Percentiles rank a stretch among this genome's conserved stretches.
These are phyloP conservation scores for Pogoniulus pusillus DNA, from an alignment of 2,797 vertebrate genomes.

Conservation along the genomic window DNA sequence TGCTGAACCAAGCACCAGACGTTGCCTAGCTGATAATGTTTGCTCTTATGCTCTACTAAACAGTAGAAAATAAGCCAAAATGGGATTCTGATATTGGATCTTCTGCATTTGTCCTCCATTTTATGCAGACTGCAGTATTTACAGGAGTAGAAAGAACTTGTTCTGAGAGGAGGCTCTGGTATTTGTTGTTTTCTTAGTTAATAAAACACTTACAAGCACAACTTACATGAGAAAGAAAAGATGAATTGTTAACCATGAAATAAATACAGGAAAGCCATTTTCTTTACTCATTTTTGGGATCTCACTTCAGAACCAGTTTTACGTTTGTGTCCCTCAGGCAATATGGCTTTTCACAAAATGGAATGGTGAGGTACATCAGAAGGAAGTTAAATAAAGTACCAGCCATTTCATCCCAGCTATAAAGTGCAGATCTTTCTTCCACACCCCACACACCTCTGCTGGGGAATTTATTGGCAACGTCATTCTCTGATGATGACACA, in stretches of 20 bases:
- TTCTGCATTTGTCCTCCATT: background rate
- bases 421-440: background rate
- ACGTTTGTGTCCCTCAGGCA: background rate
- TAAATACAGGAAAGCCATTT: background rate
- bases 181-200: background rate
- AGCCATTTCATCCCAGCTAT: background rate
- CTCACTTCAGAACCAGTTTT: background rate
- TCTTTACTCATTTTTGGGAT: background rate
- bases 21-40: background rate
- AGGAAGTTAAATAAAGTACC: background rate
- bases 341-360: background rate
- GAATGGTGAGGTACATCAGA: background rate
- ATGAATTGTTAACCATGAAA: background rate
- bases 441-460: background rate
- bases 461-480: background rate
- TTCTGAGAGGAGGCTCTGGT: background rate
- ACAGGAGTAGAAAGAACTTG: background rate
- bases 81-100: background rate
- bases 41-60: background rate
- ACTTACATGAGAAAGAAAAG: background rate
- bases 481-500: background rate
- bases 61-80: conserved; percentile 6
- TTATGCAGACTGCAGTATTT: background rate
- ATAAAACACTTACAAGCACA: background rate
- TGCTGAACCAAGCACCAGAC: conserved; percentile 2